Base-by-base conservation (phyloP, 2,797 vertebrate species). In the Moxostoma hubbsi region DNA sequence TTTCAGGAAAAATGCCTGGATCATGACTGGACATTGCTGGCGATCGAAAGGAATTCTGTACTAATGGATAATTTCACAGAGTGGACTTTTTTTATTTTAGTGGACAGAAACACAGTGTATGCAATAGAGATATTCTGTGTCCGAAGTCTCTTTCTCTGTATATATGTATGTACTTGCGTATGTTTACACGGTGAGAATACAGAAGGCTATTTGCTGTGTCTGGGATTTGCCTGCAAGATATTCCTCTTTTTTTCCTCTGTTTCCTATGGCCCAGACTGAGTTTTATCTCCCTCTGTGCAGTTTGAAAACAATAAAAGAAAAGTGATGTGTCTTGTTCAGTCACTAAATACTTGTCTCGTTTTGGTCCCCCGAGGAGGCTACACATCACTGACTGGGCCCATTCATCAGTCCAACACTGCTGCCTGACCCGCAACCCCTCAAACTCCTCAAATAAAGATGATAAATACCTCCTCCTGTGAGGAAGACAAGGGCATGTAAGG, bases 261-360 rank as follows among this genome's bases (percentile, higher is more conserved):
- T 81, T 78, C 75, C 81, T 77, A 77, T 85, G 80, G 77, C 66
- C 80, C 82, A 83, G 67, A 49, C 75, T 78, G 54, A 16, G 65
- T 64, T 81, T 83, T 75, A 81, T 79, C 80, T 82, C 86, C 85
- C 82, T 86, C 76, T 79, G 51, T 80, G 83, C 87, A 88, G 87
- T 92, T 91, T 89, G 88, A 89, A 92, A 93, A 93, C 91, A 93
- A 93, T 91, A 90, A 90, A 89, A 92, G 88, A 92, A 91, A 93
- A 93, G 90, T 87, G 82, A 93, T 93, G 92, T 90, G 91, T 93
- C 92, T 93, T 92, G 90, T 89, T 92, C 92, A 90, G 90, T 84
- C 90, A 88, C 92, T 94, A 93, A 94, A 94, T 92, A 93, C 91
- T 90, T 92, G 93, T 94, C 93, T 93, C 88, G 88, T 91, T 89